Percentiles rank a stretch among this genome's conserved stretches.
These are phyloP conservation scores for Channa argus DNA, from an alignment of 2,113 vertebrate species.

Conservation along the genomic window DNA sequence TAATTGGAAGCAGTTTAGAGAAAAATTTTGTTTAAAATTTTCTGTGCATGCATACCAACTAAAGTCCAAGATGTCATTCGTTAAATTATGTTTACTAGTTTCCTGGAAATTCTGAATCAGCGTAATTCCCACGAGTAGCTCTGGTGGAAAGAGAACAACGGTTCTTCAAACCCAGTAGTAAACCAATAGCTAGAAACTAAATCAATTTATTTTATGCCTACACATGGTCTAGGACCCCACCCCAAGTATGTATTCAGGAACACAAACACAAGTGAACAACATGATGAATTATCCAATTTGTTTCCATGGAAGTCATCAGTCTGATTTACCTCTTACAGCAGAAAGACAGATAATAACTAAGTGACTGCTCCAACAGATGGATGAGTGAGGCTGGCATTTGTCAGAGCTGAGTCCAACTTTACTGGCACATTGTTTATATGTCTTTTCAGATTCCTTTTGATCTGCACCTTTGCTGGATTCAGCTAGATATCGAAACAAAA, in stretches of 20 bases:
- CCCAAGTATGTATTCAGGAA: neutral
- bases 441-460: constrained; percentile 29
- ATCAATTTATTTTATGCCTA: too few species aligned
- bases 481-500: neutral
- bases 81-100: constrained; percentile 26
- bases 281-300: too few species aligned
- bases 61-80: neutral
- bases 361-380: neutral
- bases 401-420: constrained; percentile 31
- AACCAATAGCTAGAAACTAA: too few species aligned
- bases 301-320: neutral
- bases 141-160: too few species aligned
- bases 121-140: neutral
- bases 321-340: neutral
- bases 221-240: neutral
- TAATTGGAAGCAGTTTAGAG: neutral
- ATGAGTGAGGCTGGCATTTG: constrained; percentile 15
- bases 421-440: constrained; percentile 36
- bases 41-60: neutral
- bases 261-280: neutral
- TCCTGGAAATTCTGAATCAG: constrained; percentile 11
- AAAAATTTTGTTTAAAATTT: neutral
- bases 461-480: constrained; percentile 19
- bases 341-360: constrained; percentile 3
- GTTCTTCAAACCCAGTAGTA: too few species aligned